Conservation (phyloP, 2,888 invertebrate species). For the Thecocarcelia acutangulata region DNA sequence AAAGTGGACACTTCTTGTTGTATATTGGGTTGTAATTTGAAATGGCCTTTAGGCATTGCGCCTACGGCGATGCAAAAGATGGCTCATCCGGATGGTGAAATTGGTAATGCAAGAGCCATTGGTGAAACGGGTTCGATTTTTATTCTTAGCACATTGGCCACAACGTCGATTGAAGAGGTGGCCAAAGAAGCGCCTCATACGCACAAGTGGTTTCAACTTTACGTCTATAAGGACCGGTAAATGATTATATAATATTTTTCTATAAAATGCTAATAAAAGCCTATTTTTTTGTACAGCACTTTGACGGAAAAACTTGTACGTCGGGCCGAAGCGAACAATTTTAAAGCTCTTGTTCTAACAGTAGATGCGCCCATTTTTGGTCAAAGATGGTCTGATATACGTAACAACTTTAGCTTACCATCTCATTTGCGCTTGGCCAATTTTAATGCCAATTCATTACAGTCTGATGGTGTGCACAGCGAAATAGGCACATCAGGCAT, state of each 20-base stretch:
- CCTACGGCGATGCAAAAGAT: slow-evolving; percentile 95
- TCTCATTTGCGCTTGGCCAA: slow-evolving; percentile 91
- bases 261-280: no score
- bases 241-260: background rate
- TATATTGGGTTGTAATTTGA: slow-evolving; percentile 85
- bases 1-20: slow-evolving; percentile 84
- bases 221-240: slow-evolving; percentile 92
- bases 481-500: slow-evolving; percentile 85
- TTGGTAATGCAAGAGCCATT: slow-evolving; percentile 92
- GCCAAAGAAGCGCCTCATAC: slow-evolving; percentile 88
- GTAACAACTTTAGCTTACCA: slow-evolving; percentile 92
- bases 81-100: slow-evolving; percentile 94
- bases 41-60: slow-evolving; percentile 90
- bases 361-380: slow-evolving; percentile 95
- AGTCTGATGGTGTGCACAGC: slow-evolving; percentile 75
- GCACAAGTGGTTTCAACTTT: slow-evolving; percentile 95
- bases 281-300: slow-evolving; percentile 74
- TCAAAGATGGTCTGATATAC: slow-evolving; percentile 89
- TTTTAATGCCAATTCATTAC: slow-evolving; percentile 84
- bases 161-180: slow-evolving; percentile 93
- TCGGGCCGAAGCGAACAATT: slow-evolving; percentile 92
- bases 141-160: slow-evolving; percentile 92
- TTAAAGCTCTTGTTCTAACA: slow-evolving; percentile 92
- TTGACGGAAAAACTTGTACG: slow-evolving; percentile 87
- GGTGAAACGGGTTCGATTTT: slow-evolving; percentile 88